Conservation (phyloP, 2,888 invertebrate genomes). For the Erpobdella octoculata region DNA sequence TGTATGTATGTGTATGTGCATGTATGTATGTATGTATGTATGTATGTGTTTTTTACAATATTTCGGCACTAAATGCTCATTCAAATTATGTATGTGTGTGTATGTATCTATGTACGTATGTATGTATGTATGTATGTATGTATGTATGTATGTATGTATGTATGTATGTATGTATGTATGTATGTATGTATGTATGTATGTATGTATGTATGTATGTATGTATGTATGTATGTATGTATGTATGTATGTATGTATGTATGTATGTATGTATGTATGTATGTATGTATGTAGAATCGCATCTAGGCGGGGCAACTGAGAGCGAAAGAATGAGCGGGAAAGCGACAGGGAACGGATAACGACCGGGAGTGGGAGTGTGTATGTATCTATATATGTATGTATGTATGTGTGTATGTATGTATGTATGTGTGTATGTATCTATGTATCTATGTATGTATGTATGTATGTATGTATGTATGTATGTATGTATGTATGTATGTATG, state of each 20-base stretch:
- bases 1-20: too few species aligned
- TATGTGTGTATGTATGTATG: conserved; percentile 7
- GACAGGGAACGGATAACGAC: too few species aligned
- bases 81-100: too few species aligned
- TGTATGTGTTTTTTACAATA: too few species aligned
- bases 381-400: conserved; percentile 19
- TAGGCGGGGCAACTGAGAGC: too few species aligned
- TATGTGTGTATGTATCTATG: conserved; percentile 13
- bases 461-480: conserved; percentile 14
- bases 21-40: too few species aligned
- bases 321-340: too few species aligned
- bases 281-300: too few species aligned
- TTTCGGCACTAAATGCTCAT: too few species aligned
- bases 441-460: conserved; percentile 26
- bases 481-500: conserved; percentile 10
- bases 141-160: conserved; percentile 19
- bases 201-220: conserved; percentile 18
- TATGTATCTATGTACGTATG: too few species aligned
- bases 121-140: conserved; percentile 17
- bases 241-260: conserved; percentile 18
- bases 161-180: conserved; percentile 16
- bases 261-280: conserved; percentile 19
- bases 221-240: conserved; percentile 19
- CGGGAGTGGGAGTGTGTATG: too few species aligned
- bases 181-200: conserved; percentile 19